Evolutionary conservation across 2,888 invertebrate genomes (phyloP).

Genomic region (Orchesellides sinensis): DNA sequence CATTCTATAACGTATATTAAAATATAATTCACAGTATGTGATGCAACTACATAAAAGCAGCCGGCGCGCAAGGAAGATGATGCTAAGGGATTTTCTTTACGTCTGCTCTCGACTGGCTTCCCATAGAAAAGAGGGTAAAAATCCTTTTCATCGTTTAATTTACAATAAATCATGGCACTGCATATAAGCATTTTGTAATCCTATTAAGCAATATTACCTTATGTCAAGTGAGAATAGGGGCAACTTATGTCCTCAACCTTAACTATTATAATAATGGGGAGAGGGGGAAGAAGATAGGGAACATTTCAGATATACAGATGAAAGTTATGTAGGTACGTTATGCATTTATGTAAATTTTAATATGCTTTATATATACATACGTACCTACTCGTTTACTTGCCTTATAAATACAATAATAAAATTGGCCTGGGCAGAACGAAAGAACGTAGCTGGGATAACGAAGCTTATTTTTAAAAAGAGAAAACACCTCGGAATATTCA

Average conservation of each 20-base stretch:
- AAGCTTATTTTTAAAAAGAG: too few relatives aligned
- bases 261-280: too few relatives aligned
- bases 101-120: too few relatives aligned
- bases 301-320: neutral
- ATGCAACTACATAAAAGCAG: too few relatives aligned
- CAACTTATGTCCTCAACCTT: neutral
- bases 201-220: conserved; percentile 52
- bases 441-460: too few relatives aligned
- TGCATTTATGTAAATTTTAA: neutral
- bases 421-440: too few relatives aligned
- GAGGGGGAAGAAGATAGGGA: neutral
- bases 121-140: conserved; percentile 10
- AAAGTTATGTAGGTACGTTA: neutral
- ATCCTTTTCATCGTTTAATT: conserved; percentile 53
- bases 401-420: too few relatives aligned
- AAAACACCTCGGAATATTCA: conserved; percentile 13
- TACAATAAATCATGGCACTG: conserved; percentile 56
- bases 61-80: too few relatives aligned
- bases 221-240: conserved; percentile 16
- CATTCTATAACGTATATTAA: too few relatives aligned
- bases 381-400: neutral
- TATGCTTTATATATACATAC: neutral
- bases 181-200: conserved; percentile 51
- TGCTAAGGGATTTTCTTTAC: too few relatives aligned
- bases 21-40: too few relatives aligned